Percentiles rank a stretch among this genome's conserved stretches.
These are phyloP conservation scores for Tachyglossus aculeatus DNA, from an alignment of 2,797 vertebrate genomes.

Conservation along the genomic window DNA sequence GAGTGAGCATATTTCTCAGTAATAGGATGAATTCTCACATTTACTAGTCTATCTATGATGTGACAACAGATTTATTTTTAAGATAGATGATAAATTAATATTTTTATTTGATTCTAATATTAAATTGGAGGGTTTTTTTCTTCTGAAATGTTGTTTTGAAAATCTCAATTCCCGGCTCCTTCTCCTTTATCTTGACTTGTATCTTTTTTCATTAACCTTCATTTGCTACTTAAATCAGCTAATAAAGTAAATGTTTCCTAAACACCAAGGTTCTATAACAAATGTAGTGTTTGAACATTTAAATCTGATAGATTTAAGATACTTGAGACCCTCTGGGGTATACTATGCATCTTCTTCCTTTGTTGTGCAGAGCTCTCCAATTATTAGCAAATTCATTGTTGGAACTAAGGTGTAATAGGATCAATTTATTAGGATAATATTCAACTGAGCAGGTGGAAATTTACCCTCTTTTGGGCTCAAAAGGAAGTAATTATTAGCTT, in stretches of 20 bases:
- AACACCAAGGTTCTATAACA: constrained; percentile 12
- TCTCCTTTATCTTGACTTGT: neutral
- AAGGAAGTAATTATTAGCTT: neutral
- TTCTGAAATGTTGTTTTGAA: neutral
- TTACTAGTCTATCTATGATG: no score
- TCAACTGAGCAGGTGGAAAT: neutral
- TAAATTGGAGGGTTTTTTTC: neutral
- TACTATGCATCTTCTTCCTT: neutral
- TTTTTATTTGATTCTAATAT: neutral
- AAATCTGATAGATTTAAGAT: constrained; percentile 21
- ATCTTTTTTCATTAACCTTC: constrained; percentile 16
- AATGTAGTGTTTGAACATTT: constrained; percentile 1
- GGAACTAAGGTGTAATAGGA: neutral
- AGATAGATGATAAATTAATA: no score
- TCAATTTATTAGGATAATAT: neutral
- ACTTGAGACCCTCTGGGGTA: neutral
- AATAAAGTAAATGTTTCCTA: constrained; percentile 13
- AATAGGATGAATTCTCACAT: no score
- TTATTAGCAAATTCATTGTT: neutral
- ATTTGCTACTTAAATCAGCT: constrained; percentile 25
- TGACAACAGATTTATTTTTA: no score
- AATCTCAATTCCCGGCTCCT: neutral
- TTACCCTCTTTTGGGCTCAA: neutral
- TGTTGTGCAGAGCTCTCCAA: neutral
- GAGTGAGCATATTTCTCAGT: no score